A percentile compares a stretch with the other conserved stretches of the same genome.
Conservation (phyloP, 2,113 vertebrate genomes). For the Nothocercus julius region DNA sequence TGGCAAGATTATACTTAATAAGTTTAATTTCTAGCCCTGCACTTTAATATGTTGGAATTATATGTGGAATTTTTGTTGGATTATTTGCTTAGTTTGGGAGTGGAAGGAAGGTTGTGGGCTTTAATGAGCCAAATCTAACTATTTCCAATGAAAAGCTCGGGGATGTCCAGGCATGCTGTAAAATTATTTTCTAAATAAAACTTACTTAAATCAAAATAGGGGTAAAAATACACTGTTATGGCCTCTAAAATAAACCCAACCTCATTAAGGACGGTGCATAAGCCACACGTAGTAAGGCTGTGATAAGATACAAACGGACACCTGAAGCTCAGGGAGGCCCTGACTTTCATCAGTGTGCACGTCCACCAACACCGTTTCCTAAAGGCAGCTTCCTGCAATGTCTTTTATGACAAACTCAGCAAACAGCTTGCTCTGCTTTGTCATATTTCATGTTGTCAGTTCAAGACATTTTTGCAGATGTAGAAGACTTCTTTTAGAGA, state of each 20-base stretch:
- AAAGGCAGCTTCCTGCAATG: not conserved
- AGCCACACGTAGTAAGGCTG: not conserved
- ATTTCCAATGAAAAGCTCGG: not conserved
- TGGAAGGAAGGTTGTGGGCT: not conserved
- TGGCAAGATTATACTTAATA: not conserved
- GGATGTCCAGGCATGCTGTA: not conserved
- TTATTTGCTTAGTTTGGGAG: not conserved
- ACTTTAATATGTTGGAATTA: not conserved
- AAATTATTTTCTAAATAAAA: not conserved
- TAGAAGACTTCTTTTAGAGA: conserved; percentile 12
- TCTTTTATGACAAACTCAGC: not conserved
- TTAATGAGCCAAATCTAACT: not conserved
- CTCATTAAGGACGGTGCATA: not conserved
- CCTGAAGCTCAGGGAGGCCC: not conserved
- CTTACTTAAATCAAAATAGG: not conserved
- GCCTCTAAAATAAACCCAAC: not conserved
- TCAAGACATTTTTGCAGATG: not conserved
- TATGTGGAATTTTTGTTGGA: accelerated
- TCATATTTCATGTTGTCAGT: not conserved
- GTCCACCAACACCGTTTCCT: not conserved
- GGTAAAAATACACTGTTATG: not conserved
- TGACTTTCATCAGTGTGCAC: not conserved
- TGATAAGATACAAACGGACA: not conserved
- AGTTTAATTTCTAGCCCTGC: not conserved
- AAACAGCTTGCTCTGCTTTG: conserved; percentile 27